Base-by-base conservation (phyloP, 2,113 vertebrate species). In the Centropristis striata region DNA sequence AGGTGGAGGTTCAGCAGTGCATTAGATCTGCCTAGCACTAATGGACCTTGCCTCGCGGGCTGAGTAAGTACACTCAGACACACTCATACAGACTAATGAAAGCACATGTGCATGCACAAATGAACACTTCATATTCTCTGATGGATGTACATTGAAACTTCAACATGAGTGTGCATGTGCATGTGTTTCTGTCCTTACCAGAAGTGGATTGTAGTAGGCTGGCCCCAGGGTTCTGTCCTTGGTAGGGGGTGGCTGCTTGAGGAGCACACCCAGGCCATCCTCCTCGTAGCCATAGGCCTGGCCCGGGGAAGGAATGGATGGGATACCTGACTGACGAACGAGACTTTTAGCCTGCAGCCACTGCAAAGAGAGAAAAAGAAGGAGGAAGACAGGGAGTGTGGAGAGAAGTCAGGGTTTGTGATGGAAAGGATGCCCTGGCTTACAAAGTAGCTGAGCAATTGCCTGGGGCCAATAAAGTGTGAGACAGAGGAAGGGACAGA, bases 21-120 rank as follows among this genome's bases (percentile, higher is more conserved):
- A 96, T 96, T 95, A 95, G 93, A 86, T 86, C 73, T 86, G 93
- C 93, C 92, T 92, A 80, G 86, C 89, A 91, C 91, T 96, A 97
- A 97, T 95, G 94, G 92, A 89, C 86, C 94, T 87, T 20, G 60
- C 47, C 88, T 64, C 86, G 53, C 83, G 78, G 86, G 87, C 90
- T 94, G 78, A 71, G 49, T 81, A 87, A 86, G 84, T 70, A 63
- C 69, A 84, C 81, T 83, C 83, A 79, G 25, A 83, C 71, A 86
- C 80, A 83, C 75, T 76, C 49, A 0, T 57, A 50, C 72, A 60
- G 81, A 85, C 65, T 71, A 84, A 90, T 85, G 79, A 87, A 87
- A 78, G 59, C 83, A 81, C 60, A 72, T 75, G 49, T 64, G 65
- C 63, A 5, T 78, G 50, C 84, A 87, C 63, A 80, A 65, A 85